Conservation (phyloP, 2,888 invertebrate genomes). For the Trichacis sp. region DNA sequence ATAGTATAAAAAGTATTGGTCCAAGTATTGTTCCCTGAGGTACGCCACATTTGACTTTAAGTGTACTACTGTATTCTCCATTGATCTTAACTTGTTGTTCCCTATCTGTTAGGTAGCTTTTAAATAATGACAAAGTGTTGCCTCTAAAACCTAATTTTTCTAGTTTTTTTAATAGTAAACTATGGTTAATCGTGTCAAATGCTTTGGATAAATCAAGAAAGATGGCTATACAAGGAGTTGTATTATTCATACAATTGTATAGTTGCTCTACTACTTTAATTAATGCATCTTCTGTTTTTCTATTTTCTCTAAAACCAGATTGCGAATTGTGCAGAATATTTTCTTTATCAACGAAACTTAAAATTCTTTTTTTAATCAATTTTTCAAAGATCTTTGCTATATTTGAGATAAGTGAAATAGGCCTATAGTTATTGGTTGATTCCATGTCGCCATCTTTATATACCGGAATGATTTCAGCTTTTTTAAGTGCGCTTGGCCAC, state of each 20-base stretch:
- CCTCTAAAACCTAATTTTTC: slow-evolving; percentile 6
- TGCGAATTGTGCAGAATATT: no score
- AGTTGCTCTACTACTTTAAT: no score
- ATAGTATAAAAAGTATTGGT: slow-evolving; percentile 9
- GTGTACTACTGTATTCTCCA: background rate
- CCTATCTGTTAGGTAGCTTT: background rate
- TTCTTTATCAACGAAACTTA: no score
- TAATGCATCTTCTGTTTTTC: no score
- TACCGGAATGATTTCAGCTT: no score
- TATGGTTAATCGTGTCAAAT: slow-evolving; percentile 8
- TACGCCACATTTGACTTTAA: slow-evolving; percentile 4
- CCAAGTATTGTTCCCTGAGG: slow-evolving; percentile 10
- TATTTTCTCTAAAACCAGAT: no score
- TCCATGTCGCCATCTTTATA: no score
- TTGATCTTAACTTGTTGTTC: slow-evolving; percentile 6
- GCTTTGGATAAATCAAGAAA: slow-evolving; percentile 8
- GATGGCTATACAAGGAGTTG: background rate
- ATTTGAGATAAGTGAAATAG: no score
- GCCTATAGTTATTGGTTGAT: no score
- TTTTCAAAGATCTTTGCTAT: no score
- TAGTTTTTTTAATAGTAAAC: background rate
- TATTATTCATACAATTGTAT: background rate
- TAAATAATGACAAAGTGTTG: background rate
- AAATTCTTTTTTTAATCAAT: no score
- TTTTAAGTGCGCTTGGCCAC: no score